These are phyloP conservation scores for Nematostella vectensis DNA, from an alignment of 92 coral and sea anemone species.

Conservation along the genomic window DNA sequence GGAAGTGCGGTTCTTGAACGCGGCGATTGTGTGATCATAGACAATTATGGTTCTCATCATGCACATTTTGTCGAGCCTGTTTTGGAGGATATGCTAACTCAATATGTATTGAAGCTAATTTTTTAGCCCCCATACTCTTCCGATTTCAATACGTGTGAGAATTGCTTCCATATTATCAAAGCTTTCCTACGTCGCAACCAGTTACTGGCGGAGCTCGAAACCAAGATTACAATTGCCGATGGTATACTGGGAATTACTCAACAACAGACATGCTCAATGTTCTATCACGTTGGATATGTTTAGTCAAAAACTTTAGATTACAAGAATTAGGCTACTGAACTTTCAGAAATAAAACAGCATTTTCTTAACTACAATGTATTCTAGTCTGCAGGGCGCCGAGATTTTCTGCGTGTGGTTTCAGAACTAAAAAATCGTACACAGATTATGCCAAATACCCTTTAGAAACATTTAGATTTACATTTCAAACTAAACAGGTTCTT, in stretches of 20 bases:
- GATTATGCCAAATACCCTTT: too few relatives aligned
- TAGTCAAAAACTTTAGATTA: too few relatives aligned
- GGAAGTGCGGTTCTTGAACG: conserved; percentile 39
- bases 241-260: neutral
- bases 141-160: conserved; percentile 20
- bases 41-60: conserved; percentile 33
- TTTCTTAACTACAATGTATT: too few relatives aligned
- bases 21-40: conserved; percentile 32
- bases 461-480: too few relatives aligned
- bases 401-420: too few relatives aligned
- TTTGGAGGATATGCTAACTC: conserved; percentile 8
- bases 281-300: too few relatives aligned
- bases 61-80: conserved; percentile 9
- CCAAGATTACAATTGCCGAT: conserved; percentile 8
- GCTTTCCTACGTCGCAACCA: conserved; percentile 12
- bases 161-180: conserved; percentile 9
- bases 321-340: too few relatives aligned
- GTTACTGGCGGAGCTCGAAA: conserved; percentile 15
- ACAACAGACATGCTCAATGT: neutral
- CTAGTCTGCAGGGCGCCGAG: too few relatives aligned
- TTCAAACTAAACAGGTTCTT: too few relatives aligned
- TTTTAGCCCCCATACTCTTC: conserved; percentile 16
- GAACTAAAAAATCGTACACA: too few relatives aligned
- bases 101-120: conserved; percentile 3
- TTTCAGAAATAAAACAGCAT: too few relatives aligned